Conservation (phyloP, 2,113 vertebrate genomes). For the Amazona guildingii region DNA sequence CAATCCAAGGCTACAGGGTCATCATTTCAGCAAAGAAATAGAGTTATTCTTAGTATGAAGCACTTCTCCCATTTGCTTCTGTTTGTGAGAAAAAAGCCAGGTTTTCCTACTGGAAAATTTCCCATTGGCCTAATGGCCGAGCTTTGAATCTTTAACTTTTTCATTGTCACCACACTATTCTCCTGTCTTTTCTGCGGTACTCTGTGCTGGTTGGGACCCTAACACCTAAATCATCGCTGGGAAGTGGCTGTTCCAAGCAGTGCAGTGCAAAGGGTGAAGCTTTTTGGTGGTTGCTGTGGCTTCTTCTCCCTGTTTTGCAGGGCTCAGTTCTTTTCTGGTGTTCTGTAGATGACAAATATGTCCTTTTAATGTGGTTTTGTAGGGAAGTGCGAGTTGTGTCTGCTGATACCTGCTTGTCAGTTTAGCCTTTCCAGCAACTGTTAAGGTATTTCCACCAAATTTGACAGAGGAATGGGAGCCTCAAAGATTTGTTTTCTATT, state of each 20-base stretch:
- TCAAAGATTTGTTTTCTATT: background rate
- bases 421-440: conserved; percentile 16
- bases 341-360: background rate
- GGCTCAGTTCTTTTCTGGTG: background rate
- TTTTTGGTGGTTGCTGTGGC: conserved; percentile 1
- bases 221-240: background rate
- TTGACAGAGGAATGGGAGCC: background rate
- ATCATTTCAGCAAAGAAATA: background rate
- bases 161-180: rapidly evolving
- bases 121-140: background rate
- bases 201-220: background rate
- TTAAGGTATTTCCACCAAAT: background rate
- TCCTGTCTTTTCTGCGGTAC: background rate
- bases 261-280: background rate
- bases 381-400: background rate
- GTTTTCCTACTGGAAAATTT: background rate
- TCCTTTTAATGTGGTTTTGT: conserved; percentile 1
- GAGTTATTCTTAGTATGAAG: background rate
- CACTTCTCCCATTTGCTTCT: background rate
- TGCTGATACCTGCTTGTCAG: background rate
- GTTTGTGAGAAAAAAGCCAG: background rate
- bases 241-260: background rate
- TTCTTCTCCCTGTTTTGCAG: conserved; percentile 20
- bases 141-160: background rate
- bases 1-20: background rate